Percentiles rank a stretch among this genome's conserved stretches.
phyloP scores from a whole-genome alignment of 2,888 invertebrate genomes.

The Calameuta filiformis region DNA sequence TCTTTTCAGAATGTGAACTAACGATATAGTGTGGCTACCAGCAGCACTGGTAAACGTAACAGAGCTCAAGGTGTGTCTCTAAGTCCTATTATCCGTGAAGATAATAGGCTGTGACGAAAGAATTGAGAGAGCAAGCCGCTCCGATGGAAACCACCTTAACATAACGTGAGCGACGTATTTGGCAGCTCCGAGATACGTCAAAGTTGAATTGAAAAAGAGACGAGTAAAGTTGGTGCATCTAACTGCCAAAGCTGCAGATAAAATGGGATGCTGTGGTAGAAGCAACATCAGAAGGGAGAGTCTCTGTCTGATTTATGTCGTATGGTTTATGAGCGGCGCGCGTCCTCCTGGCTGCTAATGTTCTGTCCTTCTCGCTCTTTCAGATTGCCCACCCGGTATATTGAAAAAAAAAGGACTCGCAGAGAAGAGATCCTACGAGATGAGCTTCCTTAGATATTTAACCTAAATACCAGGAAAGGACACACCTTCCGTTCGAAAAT shows the following conservation, averaged over 20 bases:
- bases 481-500: neutral
- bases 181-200: conserved; percentile 17
- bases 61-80: neutral
- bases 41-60: neutral
- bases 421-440: neutral
- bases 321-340: conserved; percentile 52
- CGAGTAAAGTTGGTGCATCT: neutral
- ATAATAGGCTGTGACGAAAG: conserved; percentile 29
- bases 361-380: conserved; percentile 36
- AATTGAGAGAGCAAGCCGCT: conserved; percentile 48
- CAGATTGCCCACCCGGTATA: neutral
- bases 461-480: neutral
- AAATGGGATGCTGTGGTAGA: conserved; percentile 13
- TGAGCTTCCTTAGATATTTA: neutral
- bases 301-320: conserved; percentile 51
- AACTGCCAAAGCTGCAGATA: conserved; percentile 2
- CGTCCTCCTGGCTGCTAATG: conserved; percentile 37
- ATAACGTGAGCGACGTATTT: conserved; percentile 36
- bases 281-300: conserved; percentile 26
- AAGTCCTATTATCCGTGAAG: neutral
- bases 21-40: neutral
- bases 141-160: conserved; percentile 40
- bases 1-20: neutral
- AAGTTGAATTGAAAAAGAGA: conserved; percentile 39
- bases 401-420: neutral